Conservation (phyloP, 2,888 invertebrate genomes). For the Polydrusus cervinus region DNA sequence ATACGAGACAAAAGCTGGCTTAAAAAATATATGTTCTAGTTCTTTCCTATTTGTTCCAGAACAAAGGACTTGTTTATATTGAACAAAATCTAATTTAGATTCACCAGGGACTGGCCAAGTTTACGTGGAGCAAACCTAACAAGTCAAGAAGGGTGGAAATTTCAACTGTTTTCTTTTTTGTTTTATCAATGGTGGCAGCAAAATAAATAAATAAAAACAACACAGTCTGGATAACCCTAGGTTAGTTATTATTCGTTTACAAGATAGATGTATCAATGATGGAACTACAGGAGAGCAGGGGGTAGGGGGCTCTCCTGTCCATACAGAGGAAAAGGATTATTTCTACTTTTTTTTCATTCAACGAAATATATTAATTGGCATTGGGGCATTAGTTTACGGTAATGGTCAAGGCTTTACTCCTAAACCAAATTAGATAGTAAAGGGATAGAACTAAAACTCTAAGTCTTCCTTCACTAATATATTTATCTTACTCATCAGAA, state of each 20-base stretch:
- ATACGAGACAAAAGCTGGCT: not conserved
- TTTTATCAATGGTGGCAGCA: not conserved
- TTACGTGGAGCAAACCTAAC: not conserved
- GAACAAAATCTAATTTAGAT: not conserved
- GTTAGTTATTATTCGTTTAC: not conserved
- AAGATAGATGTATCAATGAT: not conserved
- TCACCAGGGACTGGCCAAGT: not conserved
- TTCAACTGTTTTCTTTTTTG: not conserved
- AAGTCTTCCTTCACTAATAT: too few species aligned
- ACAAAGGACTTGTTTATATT: constrained; percentile 11
- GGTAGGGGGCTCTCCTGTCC: too few species aligned
- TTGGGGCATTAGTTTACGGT: too few species aligned
- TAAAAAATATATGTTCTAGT: not conserved
- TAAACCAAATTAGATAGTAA: too few species aligned
- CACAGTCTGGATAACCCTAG: not conserved
- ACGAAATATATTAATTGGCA: too few species aligned
- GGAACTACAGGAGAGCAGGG: too few species aligned
- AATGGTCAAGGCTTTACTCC: too few species aligned
- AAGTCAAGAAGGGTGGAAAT: constrained; percentile 1
- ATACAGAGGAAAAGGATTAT: too few species aligned
- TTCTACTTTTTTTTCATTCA: too few species aligned
- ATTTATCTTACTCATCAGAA: too few species aligned
- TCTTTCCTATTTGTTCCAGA: not conserved
- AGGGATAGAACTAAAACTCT: too few species aligned
- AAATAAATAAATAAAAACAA: not conserved